Evolutionary conservation across 2,888 invertebrate species (phyloP), one percentile per base, ranked within the genome.

Genomic region (Lasioglossum figueresi): DNA sequence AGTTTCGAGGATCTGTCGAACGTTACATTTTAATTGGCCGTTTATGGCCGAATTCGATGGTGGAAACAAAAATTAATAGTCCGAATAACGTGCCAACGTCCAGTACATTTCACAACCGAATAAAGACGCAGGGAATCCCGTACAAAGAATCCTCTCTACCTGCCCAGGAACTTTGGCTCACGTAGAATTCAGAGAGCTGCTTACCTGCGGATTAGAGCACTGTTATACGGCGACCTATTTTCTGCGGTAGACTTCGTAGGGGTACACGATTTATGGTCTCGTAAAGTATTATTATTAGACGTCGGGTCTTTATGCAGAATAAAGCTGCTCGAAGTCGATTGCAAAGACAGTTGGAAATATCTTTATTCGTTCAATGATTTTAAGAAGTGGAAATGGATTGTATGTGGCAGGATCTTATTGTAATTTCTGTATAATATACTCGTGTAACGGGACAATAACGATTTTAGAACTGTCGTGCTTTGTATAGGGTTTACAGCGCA

Each of bases 11-110:
- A 16, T 66, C 68, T 63, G 71, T 79, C 83, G 82, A 88, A 79
- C 83, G 81, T 79, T 89, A 89, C 84, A 70, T 80, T 82, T 90
- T 86, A 85, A 90, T 90, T 90, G 81, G 71, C 56, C 31, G 76
- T 75, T 73, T 66, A 59, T 31, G 76, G 56, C 27, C 68, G 37
- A 40, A 43, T 10, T 45, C 31, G 48, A 34, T 43, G 68, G 72
- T 43, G 63, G 34, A 76, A 43, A 72, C 70, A 82, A 76, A 81
- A 82, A 88, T 84, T 88, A 90, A 86, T 76, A 72, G 77, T 80
- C 52, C 43, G 70, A 70, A 63, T 66, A 82, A 78, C 71, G 73
- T 74, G 43, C 56, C 78, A 48, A 77, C 79, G 78, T 63, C 77
- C 75, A 80, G 68, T 76, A 48, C 88, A 70, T 83, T 80, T 79